These are phyloP conservation scores for Brachyistius frenatus DNA, from an alignment of 2,113 vertebrate species.

Conservation along the genomic window DNA sequence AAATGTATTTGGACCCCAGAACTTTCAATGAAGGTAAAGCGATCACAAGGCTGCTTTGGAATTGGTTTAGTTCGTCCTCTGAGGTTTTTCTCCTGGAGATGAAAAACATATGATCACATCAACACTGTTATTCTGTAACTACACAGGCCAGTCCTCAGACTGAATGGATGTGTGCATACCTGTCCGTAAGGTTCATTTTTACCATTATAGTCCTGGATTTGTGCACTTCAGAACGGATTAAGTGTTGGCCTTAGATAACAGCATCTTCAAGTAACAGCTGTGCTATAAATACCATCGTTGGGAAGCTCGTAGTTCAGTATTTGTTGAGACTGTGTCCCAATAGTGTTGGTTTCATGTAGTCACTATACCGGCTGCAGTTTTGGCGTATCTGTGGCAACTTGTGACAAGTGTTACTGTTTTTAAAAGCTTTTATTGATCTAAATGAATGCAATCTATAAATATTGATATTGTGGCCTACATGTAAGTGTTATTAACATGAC, in stretches of 20 bases:
- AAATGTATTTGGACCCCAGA: too few relatives aligned
- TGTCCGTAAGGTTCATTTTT: background rate
- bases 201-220: background rate
- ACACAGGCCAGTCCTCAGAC: background rate
- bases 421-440: background rate
- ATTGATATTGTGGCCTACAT: too few relatives aligned
- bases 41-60: too few relatives aligned
- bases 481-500: too few relatives aligned
- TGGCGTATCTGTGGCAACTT: too few relatives aligned
- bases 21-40: too few relatives aligned
- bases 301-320: constrained; percentile 2
- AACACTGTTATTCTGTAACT: background rate
- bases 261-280: constrained; percentile 3
- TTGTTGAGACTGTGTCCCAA: constrained; percentile 35
- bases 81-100: too few relatives aligned
- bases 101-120: background rate
- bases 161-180: background rate
- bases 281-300: constrained; percentile 22
- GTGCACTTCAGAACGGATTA: background rate
- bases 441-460: background rate
- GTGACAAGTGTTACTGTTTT: too few relatives aligned
- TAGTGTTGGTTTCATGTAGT: background rate
- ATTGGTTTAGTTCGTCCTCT: too few relatives aligned
- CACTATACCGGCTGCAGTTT: too few relatives aligned
- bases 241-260: background rate